Conservation (phyloP, 2,797 vertebrate genomes). For the Taeniopygia guttata region DNA sequence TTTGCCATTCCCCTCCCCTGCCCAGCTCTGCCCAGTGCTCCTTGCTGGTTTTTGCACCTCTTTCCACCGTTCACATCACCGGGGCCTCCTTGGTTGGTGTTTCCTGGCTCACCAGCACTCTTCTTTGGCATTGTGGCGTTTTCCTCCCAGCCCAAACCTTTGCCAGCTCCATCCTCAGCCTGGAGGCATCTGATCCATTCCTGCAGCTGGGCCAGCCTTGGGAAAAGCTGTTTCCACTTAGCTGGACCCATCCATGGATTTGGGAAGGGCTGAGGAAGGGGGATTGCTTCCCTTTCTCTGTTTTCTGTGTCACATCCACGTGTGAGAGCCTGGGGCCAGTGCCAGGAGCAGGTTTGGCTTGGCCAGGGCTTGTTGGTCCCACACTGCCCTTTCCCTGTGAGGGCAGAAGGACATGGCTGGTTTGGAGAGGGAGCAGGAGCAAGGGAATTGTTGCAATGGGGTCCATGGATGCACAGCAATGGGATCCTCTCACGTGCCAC, state of each 20-base stretch:
- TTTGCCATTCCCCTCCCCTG: background rate
- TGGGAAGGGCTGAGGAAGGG: background rate
- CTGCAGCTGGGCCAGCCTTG: background rate
- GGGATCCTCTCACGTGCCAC: rapidly evolving
- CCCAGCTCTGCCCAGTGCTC: background rate
- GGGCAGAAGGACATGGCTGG: background rate
- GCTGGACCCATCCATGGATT: rapidly evolving
- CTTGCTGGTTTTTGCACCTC: background rate
- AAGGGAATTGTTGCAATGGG: rapidly evolving
- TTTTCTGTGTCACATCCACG: rapidly evolving
- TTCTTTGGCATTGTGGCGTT: rapidly evolving
- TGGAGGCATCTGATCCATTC: background rate
- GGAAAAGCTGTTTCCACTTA: background rate
- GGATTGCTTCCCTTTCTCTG: background rate
- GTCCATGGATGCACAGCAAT: rapidly evolving
- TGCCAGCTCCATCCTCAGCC: background rate
- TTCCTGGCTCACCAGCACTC: background rate
- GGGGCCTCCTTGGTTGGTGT: background rate
- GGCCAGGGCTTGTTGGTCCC: rapidly evolving
- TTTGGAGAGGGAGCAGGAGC: background rate
- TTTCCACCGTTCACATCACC: background rate
- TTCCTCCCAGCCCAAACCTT: background rate
- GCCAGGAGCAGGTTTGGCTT: background rate
- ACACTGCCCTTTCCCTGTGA: rapidly evolving
- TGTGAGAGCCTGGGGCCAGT: too few relatives aligned